A percentile compares a stretch with the other conserved stretches of the same genome.
Evolutionary conservation across 2,113 vertebrate species (phyloP).

Genomic region (Paratilapia polleni): DNA sequence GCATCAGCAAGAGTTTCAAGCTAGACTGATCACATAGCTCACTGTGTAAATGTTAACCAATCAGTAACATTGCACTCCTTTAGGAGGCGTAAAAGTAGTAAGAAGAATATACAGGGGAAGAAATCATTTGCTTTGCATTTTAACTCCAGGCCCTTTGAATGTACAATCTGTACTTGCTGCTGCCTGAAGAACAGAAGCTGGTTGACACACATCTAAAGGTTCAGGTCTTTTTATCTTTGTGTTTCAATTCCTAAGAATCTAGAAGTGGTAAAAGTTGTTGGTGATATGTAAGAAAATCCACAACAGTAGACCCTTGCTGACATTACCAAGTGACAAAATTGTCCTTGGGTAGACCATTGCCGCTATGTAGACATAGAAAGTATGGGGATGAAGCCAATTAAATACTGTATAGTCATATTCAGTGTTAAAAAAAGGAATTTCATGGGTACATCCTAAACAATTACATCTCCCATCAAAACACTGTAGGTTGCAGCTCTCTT

Average conservation of each 20-base stretch:
- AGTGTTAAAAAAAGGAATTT: not conserved
- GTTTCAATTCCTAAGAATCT: not conserved
- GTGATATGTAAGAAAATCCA: not conserved
- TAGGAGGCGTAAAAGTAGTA: not conserved
- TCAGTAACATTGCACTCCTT: not conserved
- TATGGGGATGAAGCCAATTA: not conserved
- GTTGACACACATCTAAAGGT: not conserved
- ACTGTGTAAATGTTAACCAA: slow-evolving; percentile 1
- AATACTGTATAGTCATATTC: not conserved
- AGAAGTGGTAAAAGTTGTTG: not conserved
- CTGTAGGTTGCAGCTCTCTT: not conserved
- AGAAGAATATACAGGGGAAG: not conserved
- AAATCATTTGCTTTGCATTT: not conserved
- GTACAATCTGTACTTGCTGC: not conserved
- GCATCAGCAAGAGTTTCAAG: not conserved
- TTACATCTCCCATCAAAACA: not conserved
- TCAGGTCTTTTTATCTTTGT: not conserved
- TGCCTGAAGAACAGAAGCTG: not conserved
- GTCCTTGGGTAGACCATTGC: not conserved
- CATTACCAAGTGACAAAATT: not conserved
- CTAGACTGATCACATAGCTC: not conserved
- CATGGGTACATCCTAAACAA: not conserved
- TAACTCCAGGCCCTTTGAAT: not conserved
- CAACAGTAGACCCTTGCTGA: not conserved
- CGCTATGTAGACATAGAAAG: not conserved